Base-by-base conservation (phyloP, 2,888 invertebrate species). In the Hermaeophaga mercurialis region DNA sequence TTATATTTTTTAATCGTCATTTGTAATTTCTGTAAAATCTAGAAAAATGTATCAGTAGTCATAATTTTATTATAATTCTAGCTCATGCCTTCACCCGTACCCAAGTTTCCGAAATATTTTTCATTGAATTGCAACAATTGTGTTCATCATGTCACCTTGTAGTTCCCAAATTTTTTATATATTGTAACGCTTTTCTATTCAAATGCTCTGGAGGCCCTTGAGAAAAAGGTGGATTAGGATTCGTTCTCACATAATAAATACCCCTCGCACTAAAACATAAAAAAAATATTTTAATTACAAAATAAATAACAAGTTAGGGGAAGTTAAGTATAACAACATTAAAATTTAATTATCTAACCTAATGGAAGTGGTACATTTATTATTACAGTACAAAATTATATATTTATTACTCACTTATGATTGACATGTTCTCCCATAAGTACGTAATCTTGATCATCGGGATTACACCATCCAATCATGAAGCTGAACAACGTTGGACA, bases 201-300 rank as follows among this genome's bases (percentile, higher is more conserved):
- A 69, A 36, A 39, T 65, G 64, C 12, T 60, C 62, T 19, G 70
- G 68, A 6, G 66, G 66, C 14, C 93, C 93, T 73, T 89, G 83
- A n/a, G 92, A 91, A 77, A 88, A 93, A 1, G 93, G 93, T 58
- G 88, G 88, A 71, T 86, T 85, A 2, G 88, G 87, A 78, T 91
- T 91, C 47, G 92, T 93, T 54, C 88, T 88, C n/a, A 93, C 88
- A 75, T 93, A 93, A 73, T 87, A 93, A 11, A 88, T 85, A n/a
- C 93, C 93, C 69, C 92, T 82, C 11, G 91, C 90, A 68, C 92
- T 93, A 43, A 45, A 65, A 65, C 34, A 3, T 12, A 54, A 54
- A 46, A 28, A 38, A 24, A 47, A 49, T 18, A 49, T 3, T 28
- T 26, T 28, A 11, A 17, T 50, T 44, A 18, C 15, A 49, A 12